Evolutionary conservation across 2,797 vertebrate species (phyloP), one percentile per base, ranked within the genome.

Genomic region (Esox lucius): DNA sequence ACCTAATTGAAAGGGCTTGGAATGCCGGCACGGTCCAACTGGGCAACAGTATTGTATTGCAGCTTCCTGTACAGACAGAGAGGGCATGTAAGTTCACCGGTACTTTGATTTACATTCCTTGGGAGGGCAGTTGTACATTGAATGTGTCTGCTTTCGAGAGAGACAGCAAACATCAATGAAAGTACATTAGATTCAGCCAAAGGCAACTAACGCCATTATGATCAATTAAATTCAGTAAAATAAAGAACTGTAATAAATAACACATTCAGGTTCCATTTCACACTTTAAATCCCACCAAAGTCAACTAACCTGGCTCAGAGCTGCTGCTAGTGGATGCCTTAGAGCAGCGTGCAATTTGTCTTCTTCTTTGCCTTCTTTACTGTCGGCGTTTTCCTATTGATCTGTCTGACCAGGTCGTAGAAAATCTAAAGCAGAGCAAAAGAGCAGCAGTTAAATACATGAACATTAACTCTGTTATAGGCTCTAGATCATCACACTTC

Each of bases 331-430:
- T 75, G 83, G 84, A 68, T 82, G 70, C 81, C 91, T 96, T 97
- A 99, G 87, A 99, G 97, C 94, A 99, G 94, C 91, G 96, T 94
- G 94, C 98, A 99, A 81, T 84, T 84, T 0, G 96, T 93, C 94
- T 97, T 98, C 96, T 98, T 99, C 95, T 98, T 99, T 90, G 97
- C 98, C 93, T 96, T 98, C 94, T 97, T 99, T 96, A 98, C 97
- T 95, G 97, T 96, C 91, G 98, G 97, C 84, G 97, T 98, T 98
- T 98, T 98, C 81, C 97, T 97, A 95, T 99, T 99, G 95, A 99
- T 99, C 95, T 99, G 98, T 93, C 98, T 96, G 94, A 99, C 97
- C 95, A 99, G 94, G 94, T 99, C 98, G 92, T 99, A 99, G 95
- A 99, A 99, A 95, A 99, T 98, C 98, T 99, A 81, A 73, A 85